Conservation (phyloP, 2,113 vertebrate species). For the Sinocyclocheilus anshuiensis region DNA sequence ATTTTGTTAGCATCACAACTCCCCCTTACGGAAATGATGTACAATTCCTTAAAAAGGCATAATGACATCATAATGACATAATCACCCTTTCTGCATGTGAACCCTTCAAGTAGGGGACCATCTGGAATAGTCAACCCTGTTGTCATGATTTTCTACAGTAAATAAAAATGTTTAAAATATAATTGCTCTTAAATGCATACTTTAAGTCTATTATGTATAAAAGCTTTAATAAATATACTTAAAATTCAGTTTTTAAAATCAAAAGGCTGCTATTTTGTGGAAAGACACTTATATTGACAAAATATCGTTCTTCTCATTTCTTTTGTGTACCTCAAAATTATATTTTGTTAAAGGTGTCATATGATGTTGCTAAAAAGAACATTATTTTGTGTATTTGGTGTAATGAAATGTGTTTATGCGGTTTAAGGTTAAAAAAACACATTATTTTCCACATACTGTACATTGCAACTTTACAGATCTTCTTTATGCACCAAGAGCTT, state of each 20-base stretch:
- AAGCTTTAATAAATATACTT: neutral
- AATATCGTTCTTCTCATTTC: neutral
- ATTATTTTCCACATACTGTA: too few species aligned
- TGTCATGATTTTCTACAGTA: neutral
- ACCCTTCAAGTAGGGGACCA: neutral
- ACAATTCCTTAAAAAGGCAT: neutral
- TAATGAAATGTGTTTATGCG: too few species aligned
- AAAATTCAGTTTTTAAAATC: neutral
- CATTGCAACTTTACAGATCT: too few species aligned
- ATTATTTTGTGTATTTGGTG: too few species aligned
- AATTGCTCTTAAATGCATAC: neutral
- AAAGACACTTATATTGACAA: neutral
- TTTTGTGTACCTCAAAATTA: neutral
- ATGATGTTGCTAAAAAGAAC: too few species aligned
- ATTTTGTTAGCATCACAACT: neutral
- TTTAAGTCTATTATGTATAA: neutral
- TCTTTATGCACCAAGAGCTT: too few species aligned
- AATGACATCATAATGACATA: slow-evolving; percentile 13
- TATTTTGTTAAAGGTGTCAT: neutral
- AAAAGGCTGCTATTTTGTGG: neutral
- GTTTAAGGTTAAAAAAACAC: too few species aligned
- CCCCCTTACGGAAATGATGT: neutral
- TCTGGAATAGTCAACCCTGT: neutral
- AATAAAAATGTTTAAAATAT: neutral
- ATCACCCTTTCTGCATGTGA: neutral